phyloP scores from a whole-genome alignment of 2,888 invertebrate species.

The Adineta ricciae region DNA sequence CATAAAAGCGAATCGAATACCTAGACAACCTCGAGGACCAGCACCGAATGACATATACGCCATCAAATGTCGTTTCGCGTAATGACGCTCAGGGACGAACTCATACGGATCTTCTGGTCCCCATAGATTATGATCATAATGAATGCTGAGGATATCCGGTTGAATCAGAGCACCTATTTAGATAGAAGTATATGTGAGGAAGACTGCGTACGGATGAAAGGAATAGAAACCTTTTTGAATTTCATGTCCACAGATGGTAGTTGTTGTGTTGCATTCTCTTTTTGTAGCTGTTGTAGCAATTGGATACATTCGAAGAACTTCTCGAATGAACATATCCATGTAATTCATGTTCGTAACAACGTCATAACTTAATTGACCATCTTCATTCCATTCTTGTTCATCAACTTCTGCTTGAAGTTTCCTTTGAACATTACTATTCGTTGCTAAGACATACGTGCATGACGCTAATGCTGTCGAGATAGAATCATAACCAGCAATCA shows the following conservation, averaged over 20 bases:
- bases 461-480: neutral
- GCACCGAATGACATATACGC: slow-evolving; percentile 43
- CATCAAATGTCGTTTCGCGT: slow-evolving; percentile 35
- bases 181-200: slow-evolving; percentile 19
- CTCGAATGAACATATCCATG: slow-evolving; percentile 50
- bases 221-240: slow-evolving; percentile 39
- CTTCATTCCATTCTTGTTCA: neutral
- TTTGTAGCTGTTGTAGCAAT: slow-evolving; percentile 32
- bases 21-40: slow-evolving; percentile 43
- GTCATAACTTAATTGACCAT: neutral
- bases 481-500: neutral
- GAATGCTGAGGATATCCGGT: slow-evolving; percentile 34
- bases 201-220: slow-evolving; percentile 23
- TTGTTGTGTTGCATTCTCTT: neutral
- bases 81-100: slow-evolving; percentile 33
- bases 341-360: slow-evolving; percentile 40
- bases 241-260: slow-evolving; percentile 3
- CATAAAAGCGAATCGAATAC: slow-evolving; percentile 42
- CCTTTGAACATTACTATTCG: neutral
- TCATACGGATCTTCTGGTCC: slow-evolving; percentile 33
- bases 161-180: slow-evolving; percentile 27
- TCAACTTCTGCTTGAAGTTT: neutral
- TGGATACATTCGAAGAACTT: slow-evolving; percentile 50
- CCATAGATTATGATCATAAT: slow-evolving; percentile 33
- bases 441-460: neutral